A percentile compares a stretch with the other conserved stretches of the same genome.
phyloP scores from a whole-genome alignment of 2,888 invertebrate species.

The Idaea biselata region DNA sequence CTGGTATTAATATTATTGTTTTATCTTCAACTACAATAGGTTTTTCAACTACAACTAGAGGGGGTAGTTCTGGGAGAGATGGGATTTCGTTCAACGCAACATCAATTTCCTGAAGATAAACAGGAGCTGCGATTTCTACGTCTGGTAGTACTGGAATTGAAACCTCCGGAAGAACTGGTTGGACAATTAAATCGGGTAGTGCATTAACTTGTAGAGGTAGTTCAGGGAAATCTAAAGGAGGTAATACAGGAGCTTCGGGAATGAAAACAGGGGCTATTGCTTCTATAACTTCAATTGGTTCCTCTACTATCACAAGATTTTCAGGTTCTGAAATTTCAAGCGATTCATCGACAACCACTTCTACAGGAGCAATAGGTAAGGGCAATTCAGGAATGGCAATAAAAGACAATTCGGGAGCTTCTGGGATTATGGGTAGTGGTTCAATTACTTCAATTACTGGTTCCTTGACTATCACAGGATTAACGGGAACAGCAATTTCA shows the following conservation, averaged over 20 bases:
- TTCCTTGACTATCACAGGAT: neutral
- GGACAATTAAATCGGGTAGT: slow-evolving; percentile 6
- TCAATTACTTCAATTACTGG: neutral
- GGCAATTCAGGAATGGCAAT: slow-evolving; percentile 15
- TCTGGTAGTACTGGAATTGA: neutral
- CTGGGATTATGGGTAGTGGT: neutral
- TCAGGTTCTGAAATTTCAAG: neutral
- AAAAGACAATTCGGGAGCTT: slow-evolving; percentile 2
- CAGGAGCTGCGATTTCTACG: neutral
- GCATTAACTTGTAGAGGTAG: slow-evolving; percentile 13
- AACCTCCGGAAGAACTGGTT: slow-evolving; percentile 5
- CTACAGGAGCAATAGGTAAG: slow-evolving; percentile 13
- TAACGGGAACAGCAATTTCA: no score
- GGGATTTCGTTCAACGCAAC: slow-evolving; percentile 18
- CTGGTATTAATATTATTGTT: slow-evolving; percentile 24
- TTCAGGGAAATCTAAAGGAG: slow-evolving; percentile 13
- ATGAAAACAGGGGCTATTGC: neutral
- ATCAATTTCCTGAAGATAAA: slow-evolving; percentile 16
- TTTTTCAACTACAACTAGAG: slow-evolving; percentile 18
- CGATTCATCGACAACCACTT: slow-evolving; percentile 9
- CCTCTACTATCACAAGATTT: neutral
- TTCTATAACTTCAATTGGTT: neutral
- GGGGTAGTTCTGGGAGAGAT: slow-evolving; percentile 26
- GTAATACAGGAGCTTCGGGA: slow-evolving; percentile 1
- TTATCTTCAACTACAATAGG: slow-evolving; percentile 18